A percentile compares a stretch with the other conserved stretches of the same genome.
Conservation (phyloP, 1,140 invertebrate genomes). For the Wasmannia auropunctata region DNA sequence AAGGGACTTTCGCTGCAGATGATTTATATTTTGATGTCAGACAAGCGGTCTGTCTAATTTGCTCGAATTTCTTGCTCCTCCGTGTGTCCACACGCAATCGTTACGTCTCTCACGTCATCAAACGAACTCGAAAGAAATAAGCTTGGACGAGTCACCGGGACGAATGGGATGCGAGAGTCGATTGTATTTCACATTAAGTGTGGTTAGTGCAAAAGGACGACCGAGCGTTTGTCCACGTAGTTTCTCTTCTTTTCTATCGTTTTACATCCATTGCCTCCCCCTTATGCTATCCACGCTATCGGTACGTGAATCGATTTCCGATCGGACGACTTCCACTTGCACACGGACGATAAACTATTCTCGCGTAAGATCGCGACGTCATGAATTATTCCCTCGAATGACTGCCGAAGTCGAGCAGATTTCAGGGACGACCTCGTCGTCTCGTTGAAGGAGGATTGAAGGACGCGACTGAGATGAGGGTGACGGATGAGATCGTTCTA, state of each 20-base stretch:
- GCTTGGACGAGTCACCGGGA: constrained; percentile 4
- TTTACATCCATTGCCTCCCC: not conserved
- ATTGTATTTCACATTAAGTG: not conserved
- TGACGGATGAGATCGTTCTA: constrained; percentile 40
- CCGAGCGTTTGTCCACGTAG: not conserved
- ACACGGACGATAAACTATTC: constrained; percentile 77
- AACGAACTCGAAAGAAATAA: not conserved
- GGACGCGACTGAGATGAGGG: constrained; percentile 5
- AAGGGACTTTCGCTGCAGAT: not conserved
- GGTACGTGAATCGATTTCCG: constrained; percentile 78
- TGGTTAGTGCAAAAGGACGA: not conserved
- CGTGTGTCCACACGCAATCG: no score
- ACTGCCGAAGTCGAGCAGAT: constrained; percentile 62
- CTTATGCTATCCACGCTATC: constrained; percentile 61
- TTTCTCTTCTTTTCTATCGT: not conserved
- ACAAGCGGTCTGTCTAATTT: not conserved
- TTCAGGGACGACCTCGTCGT: constrained; percentile 70
- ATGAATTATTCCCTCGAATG: constrained; percentile 79
- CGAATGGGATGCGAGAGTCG: not conserved
- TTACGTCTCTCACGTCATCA: not conserved
- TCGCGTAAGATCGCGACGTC: constrained; percentile 75
- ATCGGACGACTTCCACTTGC: constrained; percentile 58
- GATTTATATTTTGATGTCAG: not conserved
- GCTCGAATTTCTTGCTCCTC: not conserved
- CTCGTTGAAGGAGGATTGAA: constrained; percentile 56